These are phyloP conservation scores for Bostrychus sinensis DNA, from an alignment of 2,113 vertebrate species.

Conservation along the genomic window DNA sequence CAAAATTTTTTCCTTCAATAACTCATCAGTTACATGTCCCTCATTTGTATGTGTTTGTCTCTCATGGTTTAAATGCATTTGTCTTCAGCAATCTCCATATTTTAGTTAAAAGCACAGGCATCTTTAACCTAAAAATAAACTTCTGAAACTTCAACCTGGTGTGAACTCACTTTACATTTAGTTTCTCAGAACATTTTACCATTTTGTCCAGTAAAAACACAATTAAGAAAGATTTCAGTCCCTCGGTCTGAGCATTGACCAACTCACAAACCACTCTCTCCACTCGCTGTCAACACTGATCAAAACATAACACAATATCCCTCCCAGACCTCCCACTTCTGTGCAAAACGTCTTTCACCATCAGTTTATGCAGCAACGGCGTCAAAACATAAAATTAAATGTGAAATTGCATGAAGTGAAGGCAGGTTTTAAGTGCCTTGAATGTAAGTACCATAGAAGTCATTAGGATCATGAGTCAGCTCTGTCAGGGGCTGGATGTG, in stretches of 20 bases:
- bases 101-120: too few species aligned
- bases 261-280: neutral
- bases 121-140: too few species aligned
- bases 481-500: neutral
- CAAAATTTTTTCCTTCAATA: too few species aligned
- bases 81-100: too few species aligned
- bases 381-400: neutral
- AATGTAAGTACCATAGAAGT: neutral
- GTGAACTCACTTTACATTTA: too few species aligned
- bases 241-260: slow-evolving; percentile 2
- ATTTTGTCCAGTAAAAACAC: slow-evolving; percentile 22
- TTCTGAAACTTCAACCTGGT: neutral
- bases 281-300: neutral
- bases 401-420: neutral
- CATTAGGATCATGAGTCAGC: neutral
- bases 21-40: too few species aligned
- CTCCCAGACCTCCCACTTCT: neutral
- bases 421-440: neutral
- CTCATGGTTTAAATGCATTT: too few species aligned
- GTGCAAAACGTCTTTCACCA: neutral
- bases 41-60: too few species aligned
- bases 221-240: slow-evolving; percentile 8
- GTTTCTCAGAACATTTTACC: neutral
- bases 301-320: neutral
- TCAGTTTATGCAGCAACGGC: neutral